Evolutionary conservation across 2,888 invertebrate species (phyloP).

Genomic region (Drosophila subsilvestris): DNA sequence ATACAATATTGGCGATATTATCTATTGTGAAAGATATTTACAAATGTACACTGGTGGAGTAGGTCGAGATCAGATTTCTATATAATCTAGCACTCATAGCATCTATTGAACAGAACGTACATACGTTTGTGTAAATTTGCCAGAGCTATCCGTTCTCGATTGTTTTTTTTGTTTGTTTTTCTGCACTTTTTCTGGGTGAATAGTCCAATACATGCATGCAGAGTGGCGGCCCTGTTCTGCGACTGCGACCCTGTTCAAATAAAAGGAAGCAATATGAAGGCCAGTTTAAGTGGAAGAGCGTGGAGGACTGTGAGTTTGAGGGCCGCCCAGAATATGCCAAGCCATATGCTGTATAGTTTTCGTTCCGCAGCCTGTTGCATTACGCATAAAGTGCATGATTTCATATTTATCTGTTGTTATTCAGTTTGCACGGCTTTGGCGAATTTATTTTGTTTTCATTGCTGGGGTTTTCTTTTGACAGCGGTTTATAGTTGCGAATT

Average conservation of each 20-base stretch:
- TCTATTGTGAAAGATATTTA: neutral
- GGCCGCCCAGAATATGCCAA: slow-evolving; percentile 7
- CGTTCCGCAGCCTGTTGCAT: slow-evolving; percentile 42
- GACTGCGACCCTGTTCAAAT: neutral
- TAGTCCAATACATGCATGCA: neutral
- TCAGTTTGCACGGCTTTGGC: slow-evolving; percentile 45
- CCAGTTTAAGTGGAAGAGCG: neutral
- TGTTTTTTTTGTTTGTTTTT: slow-evolving; percentile 5
- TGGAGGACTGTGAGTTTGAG: neutral
- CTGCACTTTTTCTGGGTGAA: slow-evolving; percentile 5
- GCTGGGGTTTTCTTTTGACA: slow-evolving; percentile 38
- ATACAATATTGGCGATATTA: slow-evolving; percentile 2
- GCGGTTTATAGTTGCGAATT: slow-evolving; percentile 36
- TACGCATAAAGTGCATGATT: slow-evolving; percentile 68
- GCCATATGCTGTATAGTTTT: neutral
- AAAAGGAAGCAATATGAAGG: neutral
- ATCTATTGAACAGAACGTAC: neutral
- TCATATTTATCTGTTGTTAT: slow-evolving; percentile 63
- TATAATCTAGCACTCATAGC: slow-evolving; percentile 2
- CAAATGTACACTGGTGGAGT: neutral
- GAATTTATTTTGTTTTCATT: slow-evolving; percentile 50
- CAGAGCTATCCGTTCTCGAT: slow-evolving; percentile 7
- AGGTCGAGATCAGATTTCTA: slow-evolving; percentile 4
- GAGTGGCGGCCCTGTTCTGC: neutral
- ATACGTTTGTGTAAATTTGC: slow-evolving; percentile 14